These are phyloP conservation scores for Bufotes viridis DNA, from an alignment of 2,797 vertebrate species.

Conservation along the genomic window DNA sequence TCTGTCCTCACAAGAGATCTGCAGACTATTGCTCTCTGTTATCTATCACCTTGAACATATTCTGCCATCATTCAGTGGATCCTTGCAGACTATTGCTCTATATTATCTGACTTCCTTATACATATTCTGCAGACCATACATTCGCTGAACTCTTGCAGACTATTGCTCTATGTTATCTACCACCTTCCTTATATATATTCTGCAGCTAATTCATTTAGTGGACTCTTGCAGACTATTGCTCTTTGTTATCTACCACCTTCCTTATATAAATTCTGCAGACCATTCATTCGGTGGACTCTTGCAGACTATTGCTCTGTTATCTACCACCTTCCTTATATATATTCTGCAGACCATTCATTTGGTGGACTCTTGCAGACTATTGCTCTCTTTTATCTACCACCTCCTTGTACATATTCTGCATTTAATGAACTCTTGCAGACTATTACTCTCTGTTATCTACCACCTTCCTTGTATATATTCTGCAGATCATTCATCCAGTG, in stretches of 20 bases:
- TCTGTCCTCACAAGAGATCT: neutral
- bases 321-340: neutral
- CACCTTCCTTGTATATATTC: neutral
- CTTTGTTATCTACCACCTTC: neutral
- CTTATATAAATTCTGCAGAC: neutral
- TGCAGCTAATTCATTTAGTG: neutral
- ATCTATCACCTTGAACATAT: neutral
- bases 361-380: neutral
- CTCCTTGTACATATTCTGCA: neutral
- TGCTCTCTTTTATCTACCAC: neutral
- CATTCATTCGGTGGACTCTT: neutral
- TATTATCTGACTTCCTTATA: neutral
- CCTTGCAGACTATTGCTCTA: slow-evolving; percentile 1
- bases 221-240: neutral
- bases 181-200: neutral
- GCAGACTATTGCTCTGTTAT: neutral
- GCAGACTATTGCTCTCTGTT: neutral
- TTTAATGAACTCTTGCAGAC: neutral
- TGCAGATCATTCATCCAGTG: neutral
- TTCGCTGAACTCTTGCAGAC: neutral
- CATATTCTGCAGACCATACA: neutral
- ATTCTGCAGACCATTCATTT: neutral
- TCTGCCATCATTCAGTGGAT: neutral
- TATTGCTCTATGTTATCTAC: neutral
- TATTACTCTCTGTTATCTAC: neutral